Evolutionary conservation across 1,140 invertebrate genomes (phyloP), one percentile per base, ranked within the genome.

Genomic region (Aphidius gifuensis): DNA sequence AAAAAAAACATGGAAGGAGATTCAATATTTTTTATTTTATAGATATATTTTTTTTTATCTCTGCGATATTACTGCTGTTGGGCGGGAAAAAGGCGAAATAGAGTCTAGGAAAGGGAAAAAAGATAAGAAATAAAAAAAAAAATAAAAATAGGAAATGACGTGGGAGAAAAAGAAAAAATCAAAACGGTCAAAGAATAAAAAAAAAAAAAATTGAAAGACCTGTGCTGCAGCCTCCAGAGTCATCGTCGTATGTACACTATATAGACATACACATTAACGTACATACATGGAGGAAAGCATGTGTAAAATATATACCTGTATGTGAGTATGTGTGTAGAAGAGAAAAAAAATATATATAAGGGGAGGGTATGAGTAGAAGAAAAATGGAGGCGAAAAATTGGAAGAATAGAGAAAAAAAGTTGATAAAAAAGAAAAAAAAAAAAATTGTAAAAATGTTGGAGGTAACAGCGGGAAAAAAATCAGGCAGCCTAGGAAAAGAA

Each of bases 401-500:
- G 49, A 58, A 42, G 50, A 61, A 58, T 56, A 60, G 63, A 58
- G 45, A 60, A 61, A 45, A 53, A 57, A 59, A 46, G 59, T 16
- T 16, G 16, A 16, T 16, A 60, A 65, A 58, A 48, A 40, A 69
- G 62, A 55, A 55, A 55, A 67, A 61, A 47, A 64, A 71, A 70
- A 67, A 71, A 64, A 65, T 70, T 73, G 75, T 78, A 78, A 78
- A 79, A 79, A 78, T 76, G 69, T 66, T 73, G 64, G 71, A 75
- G 70, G 67, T 71, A 70, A 71, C 73, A 75, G 74, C 71, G 76
- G 73, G 70, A 73, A 78, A 79, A 75, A 77, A 75, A 75, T 73
- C 71, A 71, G 74, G 66, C 71, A 72, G 73, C 72, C 71, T 74
- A 73, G 70, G 66, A 68, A 71, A 71, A 64, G 68, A 66, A 71